Evolutionary conservation across 2,113 vertebrate genomes (phyloP), one percentile per base, ranked within the genome.

Genomic region (Gavia stellata): DNA sequence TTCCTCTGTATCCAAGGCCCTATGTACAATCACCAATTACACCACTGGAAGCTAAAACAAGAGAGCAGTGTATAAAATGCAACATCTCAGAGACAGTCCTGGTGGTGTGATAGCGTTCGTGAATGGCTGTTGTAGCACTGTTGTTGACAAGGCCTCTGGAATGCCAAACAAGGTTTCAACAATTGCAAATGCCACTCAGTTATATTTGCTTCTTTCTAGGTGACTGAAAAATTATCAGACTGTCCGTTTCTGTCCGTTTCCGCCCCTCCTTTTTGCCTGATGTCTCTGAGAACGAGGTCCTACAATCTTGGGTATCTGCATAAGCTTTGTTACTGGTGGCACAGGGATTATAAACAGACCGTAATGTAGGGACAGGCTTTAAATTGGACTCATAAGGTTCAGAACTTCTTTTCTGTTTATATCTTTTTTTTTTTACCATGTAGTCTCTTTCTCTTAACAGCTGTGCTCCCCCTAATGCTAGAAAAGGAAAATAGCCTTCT

Each of bases 401-500:
- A 8, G 31, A 75, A 53, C 28, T 42, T 63, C 2, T 55, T 83
- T 52, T 45, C 23, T 52, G 10, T 72, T 28, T 55, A 21, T 42
- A 26, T 55, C 2, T 47, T 65, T 33, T 40, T 47, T 40, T 21
- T 44, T 50, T 13, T 2, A 28, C 14, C 25, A 31, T 3, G 8
- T 26, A 34, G 24, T 53, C 29, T 86, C 28, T 59, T 53, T 61
- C 65, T 79, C 17, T 86, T 34, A 84, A 82, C 61, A 87, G 78
- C 52, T 88, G 88, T 72, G 90, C 91, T 96, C 90, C 87, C 93
- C 78, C 81, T 96, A 93, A 93, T 59, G 94, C 78, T 90, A 34
- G 92, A 53, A 85, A 73, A 80, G 36, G 49, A 82, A 92, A 94
- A 72, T 28, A 91, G 53, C 81, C 33, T 81, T 56, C 65, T 56